Conservation (phyloP, 2,113 vertebrate genomes). For the Serinus canaria region DNA sequence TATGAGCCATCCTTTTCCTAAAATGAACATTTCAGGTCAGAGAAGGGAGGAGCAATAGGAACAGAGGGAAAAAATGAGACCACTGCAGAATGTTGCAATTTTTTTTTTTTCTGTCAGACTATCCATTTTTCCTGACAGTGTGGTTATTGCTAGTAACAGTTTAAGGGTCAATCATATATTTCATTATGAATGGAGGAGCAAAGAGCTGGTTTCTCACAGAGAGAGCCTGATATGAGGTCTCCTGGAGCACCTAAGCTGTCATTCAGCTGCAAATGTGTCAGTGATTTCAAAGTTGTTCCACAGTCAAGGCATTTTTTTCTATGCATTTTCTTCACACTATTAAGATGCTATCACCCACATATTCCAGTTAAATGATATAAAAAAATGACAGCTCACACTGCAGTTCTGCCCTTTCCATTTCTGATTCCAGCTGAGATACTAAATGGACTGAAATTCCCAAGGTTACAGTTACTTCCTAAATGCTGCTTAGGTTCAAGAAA, state of each 20-base stretch:
- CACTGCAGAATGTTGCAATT: not conserved
- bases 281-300: not conserved
- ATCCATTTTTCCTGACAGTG: not conserved
- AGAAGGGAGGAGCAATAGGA: not conserved
- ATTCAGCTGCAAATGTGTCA: not conserved
- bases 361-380: not conserved
- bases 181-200: not conserved
- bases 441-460: not conserved
- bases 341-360: not conserved
- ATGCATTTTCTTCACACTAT: not conserved
- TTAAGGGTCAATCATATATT: not conserved
- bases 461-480: not conserved
- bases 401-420: not conserved
- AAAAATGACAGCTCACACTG: not conserved
- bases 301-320: not conserved
- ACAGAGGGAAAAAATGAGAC: not conserved
- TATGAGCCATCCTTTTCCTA: not conserved
- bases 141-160: not conserved
- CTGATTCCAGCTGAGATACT: not conserved
- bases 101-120: not conserved
- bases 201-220: not conserved
- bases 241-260: not conserved
- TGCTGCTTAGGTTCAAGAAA: not conserved
- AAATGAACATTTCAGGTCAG: not conserved
- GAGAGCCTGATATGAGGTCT: not conserved